Evolutionary conservation across 2,888 invertebrate genomes (phyloP).

Genomic region (Folsomia candida): DNA sequence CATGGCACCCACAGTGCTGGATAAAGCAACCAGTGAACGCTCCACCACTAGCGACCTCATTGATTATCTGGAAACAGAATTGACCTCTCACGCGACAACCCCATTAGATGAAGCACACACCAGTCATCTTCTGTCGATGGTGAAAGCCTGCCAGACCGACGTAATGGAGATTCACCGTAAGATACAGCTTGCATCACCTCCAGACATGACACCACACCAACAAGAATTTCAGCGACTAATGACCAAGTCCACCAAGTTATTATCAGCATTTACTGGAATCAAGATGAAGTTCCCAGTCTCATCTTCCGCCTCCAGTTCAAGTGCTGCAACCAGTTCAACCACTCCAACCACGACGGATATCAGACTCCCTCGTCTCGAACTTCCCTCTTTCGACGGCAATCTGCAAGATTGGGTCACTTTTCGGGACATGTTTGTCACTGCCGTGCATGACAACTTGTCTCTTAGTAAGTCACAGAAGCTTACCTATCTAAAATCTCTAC

Average conservation of each 20-base stretch:
- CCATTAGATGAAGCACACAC: background rate
- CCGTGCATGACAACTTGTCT: slow-evolving; percentile 14
- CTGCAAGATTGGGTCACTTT: no score
- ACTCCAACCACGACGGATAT: background rate
- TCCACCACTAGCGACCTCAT: background rate
- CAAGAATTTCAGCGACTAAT: background rate
- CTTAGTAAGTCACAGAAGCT: slow-evolving; percentile 25
- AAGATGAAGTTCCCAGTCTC: background rate
- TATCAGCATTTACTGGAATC: background rate
- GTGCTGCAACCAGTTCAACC: background rate
- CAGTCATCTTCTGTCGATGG: background rate
- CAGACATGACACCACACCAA: background rate
- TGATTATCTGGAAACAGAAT: background rate
- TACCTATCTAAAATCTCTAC: slow-evolving; percentile 21
- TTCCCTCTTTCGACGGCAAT: no score
- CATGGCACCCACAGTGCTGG: background rate
- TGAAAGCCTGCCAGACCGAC: background rate
- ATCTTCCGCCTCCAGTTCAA: background rate
- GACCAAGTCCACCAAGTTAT: background rate
- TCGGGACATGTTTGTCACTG: slow-evolving; percentile 24
- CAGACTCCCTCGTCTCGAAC: slow-evolving; percentile 18
- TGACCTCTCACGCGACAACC: background rate
- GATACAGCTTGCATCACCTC: background rate
- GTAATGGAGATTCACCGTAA: background rate
- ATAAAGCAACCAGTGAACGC: background rate